Conservation (phyloP, 1,140 invertebrate genomes). For the Limonius californicus region DNA sequence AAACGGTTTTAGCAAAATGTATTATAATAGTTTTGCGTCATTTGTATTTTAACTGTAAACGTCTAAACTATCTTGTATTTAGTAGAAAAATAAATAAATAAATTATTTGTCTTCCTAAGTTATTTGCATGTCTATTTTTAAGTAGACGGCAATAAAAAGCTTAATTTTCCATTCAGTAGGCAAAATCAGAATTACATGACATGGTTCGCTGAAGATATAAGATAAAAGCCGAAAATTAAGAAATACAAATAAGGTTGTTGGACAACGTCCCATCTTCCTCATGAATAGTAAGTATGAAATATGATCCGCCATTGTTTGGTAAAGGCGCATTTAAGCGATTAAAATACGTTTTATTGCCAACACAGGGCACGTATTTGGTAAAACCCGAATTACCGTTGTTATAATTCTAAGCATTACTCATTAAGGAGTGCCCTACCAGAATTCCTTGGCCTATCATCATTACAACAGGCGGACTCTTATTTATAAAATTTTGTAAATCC, state of each 20-base stretch:
- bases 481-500: too few species aligned
- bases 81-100: too few species aligned
- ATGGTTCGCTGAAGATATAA: neutral
- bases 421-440: conserved; percentile 1
- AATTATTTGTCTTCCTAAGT: too few species aligned
- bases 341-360: conserved; percentile 12
- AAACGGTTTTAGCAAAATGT: too few species aligned
- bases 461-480: too few species aligned
- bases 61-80: too few species aligned
- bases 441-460: neutral
- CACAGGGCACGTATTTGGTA: conserved; percentile 6
- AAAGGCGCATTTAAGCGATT: conserved; percentile 1
- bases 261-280: conserved; percentile 3
- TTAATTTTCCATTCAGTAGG: too few species aligned
- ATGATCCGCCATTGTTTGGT: conserved; percentile 5
- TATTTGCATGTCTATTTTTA: too few species aligned
- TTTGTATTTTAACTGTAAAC: too few species aligned
- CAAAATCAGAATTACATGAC: too few species aligned
- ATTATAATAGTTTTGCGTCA: too few species aligned
- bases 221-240: neutral
- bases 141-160: too few species aligned
- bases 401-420: conserved; percentile 4
- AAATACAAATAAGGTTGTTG: neutral
- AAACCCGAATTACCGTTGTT: conserved; percentile 12
- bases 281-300: conserved; percentile 11